Evolutionary conservation across 2,888 invertebrate species (phyloP), one percentile per base, ranked within the genome.

Genomic region (Linnaemya tessellans): DNA sequence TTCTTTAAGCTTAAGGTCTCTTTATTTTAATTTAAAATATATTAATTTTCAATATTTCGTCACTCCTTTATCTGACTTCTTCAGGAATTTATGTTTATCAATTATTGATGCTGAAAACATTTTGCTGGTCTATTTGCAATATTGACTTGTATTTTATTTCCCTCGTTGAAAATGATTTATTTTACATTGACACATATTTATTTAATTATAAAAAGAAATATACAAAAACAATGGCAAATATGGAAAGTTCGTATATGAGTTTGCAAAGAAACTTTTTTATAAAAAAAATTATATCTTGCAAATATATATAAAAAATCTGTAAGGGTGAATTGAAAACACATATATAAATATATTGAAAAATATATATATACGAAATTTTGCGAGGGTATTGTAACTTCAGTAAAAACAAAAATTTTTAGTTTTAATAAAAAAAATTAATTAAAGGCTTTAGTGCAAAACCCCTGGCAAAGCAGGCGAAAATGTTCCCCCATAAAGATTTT

Each of bases 161-260:
- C 51, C 51, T 20, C 9, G 2, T 51, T 22, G 7, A 3, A 10
- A 49, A 18, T 49, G 20, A 51, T 51, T 51, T 20, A 51, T 51
- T 20, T 22, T 51, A 4, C 11, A 51, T 51, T 51, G 51, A 20
- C 51, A 22, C 22, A 51, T 51, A 51, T 51, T 51, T 51, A 51
- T 20, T 51, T 51, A 51, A 51, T 51, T 51, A 51, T 11, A 22
- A 51, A 51, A 51, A 51, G n/a, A n/a, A n/a, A n/a, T n/a, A 51
- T 41, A 51, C 9, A 51, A 51, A 20, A 20, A 51, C 3, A 2
- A 51, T 10, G 20, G 20, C 1, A 51, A 51, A 51, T 20, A 20
- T 51, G 18, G 0, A 51, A 8, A 22, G 41, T 11, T 11, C 11
- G 11, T 41, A 22, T 51, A 20, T 11, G 30, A 30, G 30, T 30